phyloP scores from a whole-genome alignment of 2,888 invertebrate species.

The Pyrgus malvae region DNA sequence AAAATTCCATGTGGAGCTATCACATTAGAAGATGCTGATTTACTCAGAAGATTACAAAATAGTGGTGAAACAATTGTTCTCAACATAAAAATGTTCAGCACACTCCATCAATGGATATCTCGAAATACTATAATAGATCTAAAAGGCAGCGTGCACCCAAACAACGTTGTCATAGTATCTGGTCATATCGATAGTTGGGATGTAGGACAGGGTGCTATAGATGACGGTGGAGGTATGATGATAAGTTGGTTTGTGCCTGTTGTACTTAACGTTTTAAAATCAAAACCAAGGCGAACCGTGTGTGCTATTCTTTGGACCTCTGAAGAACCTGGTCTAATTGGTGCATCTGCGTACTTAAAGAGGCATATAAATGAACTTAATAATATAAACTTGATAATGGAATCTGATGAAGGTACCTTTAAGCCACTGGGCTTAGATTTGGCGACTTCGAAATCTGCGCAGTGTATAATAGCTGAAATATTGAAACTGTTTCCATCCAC shows the following conservation, averaged over 20 bases:
- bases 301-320: conserved; percentile 90
- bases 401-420: conserved; percentile 92
- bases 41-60: conserved; percentile 83
- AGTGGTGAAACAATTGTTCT: conserved; percentile 65
- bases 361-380: conserved; percentile 78
- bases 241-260: conserved; percentile 89
- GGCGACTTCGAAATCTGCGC: conserved; percentile 82
- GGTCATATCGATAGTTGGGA: conserved; percentile 95
- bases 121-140: conserved; percentile 88
- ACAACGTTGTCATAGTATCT: conserved; percentile 86
- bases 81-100: conserved; percentile 84
- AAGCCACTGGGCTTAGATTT: conserved; percentile 86
- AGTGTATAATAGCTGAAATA: conserved; percentile 84
- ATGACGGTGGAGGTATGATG: conserved; percentile 91
- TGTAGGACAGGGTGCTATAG: conserved; percentile 93
- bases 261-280: conserved; percentile 83
- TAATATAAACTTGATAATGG: conserved; percentile 89
- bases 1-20: conserved; percentile 88
- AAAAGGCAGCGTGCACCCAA: conserved; percentile 67
- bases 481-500: conserved; percentile 83
- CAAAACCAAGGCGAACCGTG: conserved; percentile 87
- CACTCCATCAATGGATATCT: conserved; percentile 79
- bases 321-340: conserved; percentile 88
- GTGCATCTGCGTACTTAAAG: conserved; percentile 84
- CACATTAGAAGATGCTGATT: conserved; percentile 88